Conservation (phyloP, 2,888 invertebrate species). For the Dasypolia templi region DNA sequence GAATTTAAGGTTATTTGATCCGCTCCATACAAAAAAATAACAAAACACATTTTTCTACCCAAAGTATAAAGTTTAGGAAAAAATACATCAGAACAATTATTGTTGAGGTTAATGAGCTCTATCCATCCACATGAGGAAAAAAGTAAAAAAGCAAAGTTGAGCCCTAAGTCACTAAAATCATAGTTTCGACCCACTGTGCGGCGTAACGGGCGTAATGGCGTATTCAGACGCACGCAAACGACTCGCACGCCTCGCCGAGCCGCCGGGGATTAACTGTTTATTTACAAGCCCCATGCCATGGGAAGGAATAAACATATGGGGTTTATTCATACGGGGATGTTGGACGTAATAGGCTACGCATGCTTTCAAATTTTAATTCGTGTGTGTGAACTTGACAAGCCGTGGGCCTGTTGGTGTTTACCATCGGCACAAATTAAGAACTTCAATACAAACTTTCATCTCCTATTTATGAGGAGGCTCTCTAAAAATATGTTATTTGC, state of each 20-base stretch:
- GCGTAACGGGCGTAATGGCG: conserved; percentile 46
- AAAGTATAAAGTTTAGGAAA: too few relatives aligned
- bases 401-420: not conserved
- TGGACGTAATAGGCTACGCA: not conserved
- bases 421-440: not conserved
- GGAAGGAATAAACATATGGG: conserved; percentile 34
- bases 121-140: too few relatives aligned
- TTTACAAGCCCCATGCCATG: conserved; percentile 55
- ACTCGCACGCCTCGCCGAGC: conserved; percentile 29
- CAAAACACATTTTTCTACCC: too few relatives aligned
- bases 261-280: conserved; percentile 58
- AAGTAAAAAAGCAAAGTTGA: too few relatives aligned
- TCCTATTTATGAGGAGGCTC: too few relatives aligned
- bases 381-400: conserved; percentile 3
- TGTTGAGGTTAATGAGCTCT: too few relatives aligned
- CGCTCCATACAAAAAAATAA: too few relatives aligned
- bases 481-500: too few relatives aligned
- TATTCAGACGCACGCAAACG: conserved; percentile 53
- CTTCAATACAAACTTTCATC: not conserved
- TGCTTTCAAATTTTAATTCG: conserved; percentile 22
- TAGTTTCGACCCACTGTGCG: too few relatives aligned
- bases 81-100: too few relatives aligned
- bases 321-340: conserved; percentile 23
- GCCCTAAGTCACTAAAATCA: too few relatives aligned
- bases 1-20: too few relatives aligned